Conservation (phyloP, 2,888 invertebrate genomes). For the Drosophila ochracea region DNA sequence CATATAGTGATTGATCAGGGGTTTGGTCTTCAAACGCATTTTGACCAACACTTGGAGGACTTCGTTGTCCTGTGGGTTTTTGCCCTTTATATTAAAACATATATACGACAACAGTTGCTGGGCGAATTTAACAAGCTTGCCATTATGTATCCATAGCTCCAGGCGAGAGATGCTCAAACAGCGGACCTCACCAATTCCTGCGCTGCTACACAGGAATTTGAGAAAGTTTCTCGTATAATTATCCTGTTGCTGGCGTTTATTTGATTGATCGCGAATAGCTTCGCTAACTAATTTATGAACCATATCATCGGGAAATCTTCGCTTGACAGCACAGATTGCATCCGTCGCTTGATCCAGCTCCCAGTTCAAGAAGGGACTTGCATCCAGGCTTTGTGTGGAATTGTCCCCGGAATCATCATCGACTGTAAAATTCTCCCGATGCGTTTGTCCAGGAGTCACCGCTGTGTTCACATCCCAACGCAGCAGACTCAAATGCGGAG, state of each 20-base stretch:
- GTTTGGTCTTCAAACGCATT: conserved; percentile 97
- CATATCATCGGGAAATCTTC: conserved; percentile 86
- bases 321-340: conserved; percentile 86
- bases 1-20: conserved; percentile 94
- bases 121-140: conserved; percentile 95
- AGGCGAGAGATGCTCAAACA: conserved; percentile 87
- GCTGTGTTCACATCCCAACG: conserved; percentile 73
- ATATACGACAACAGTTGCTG: conserved; percentile 96
- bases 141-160: conserved; percentile 98
- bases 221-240: conserved; percentile 95
- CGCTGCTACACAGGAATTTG: conserved; percentile 92
- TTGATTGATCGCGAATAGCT: conserved; percentile 94
- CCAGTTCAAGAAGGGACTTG: conserved; percentile 82
- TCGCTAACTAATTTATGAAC: conserved; percentile 93
- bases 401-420: conserved; percentile 87
- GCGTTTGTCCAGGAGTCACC: conserved; percentile 51
- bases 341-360: conserved; percentile 85
- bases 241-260: conserved; percentile 93
- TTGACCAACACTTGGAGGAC: conserved; percentile 94
- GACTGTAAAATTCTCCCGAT: conserved; percentile 68
- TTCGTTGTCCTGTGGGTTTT: conserved; percentile 89
- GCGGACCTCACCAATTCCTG: conserved; percentile 92
- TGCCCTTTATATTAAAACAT: conserved; percentile 94
- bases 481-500: conserved; percentile 78
- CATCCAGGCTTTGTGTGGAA: conserved; percentile 83